These are phyloP conservation scores for Cephus rjabovi DNA, from an alignment of 2,888 invertebrate genomes.

Conservation along the genomic window DNA sequence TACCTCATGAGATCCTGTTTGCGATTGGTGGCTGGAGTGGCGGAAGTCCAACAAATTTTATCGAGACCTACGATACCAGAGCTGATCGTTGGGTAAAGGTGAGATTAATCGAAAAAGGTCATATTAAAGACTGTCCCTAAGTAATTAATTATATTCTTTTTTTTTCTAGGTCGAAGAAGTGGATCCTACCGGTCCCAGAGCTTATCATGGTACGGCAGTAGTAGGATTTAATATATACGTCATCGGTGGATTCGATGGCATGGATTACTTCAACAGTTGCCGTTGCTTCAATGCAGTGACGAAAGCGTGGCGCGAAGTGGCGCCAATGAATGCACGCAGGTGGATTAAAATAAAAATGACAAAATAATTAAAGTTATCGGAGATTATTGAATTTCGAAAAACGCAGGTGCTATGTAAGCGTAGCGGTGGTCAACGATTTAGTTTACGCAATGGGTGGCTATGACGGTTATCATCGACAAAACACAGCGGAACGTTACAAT, in stretches of 20 bases:
- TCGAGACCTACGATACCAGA: constrained; percentile 90
- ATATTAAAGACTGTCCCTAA: background rate
- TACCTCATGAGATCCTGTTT: constrained; percentile 91
- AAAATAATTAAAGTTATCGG: background rate
- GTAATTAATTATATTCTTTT: constrained; percentile 14
- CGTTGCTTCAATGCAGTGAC: constrained; percentile 88
- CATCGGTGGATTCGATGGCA: constrained; percentile 94
- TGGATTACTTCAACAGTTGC: constrained; percentile 87
- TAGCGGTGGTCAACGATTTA: constrained; percentile 79
- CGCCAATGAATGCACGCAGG: constrained; percentile 87
- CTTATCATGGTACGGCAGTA: constrained; percentile 94
- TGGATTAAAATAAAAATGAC: constrained; percentile 32
- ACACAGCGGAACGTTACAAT: constrained; percentile 88
- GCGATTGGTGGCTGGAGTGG: constrained; percentile 85
- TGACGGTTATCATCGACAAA: constrained; percentile 87
- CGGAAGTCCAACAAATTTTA: constrained; percentile 71
- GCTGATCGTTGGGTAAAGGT: constrained; percentile 91
- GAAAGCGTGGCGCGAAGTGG: constrained; percentile 86
- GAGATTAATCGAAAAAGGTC: constrained; percentile 12
- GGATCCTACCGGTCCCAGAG: constrained; percentile 86
- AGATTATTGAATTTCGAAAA: background rate
- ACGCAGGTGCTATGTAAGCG: constrained; percentile 84
- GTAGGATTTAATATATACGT: constrained; percentile 87
- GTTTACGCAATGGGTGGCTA: constrained; percentile 92
- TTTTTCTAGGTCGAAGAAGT: constrained; percentile 75